Evolutionary conservation across 1,140 invertebrate species (phyloP).

Genomic region (Drosophila burlai): DNA sequence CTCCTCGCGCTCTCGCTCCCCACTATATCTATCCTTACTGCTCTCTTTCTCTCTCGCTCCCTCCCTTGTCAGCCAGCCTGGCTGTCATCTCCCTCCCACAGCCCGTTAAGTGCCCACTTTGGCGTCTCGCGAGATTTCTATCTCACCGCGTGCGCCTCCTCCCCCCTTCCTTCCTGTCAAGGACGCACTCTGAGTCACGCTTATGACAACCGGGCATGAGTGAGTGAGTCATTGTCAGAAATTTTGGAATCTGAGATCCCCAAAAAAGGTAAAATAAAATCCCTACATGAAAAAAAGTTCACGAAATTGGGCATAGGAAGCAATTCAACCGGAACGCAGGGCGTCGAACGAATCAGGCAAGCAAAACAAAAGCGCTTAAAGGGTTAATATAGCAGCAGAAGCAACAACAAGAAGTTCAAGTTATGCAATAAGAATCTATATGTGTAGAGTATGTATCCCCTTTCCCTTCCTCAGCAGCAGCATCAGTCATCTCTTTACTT

Average conservation of each 20-base stretch:
- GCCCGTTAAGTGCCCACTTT: conserved; percentile 47
- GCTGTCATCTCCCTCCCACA: conserved; percentile 3
- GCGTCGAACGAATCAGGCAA: conserved; percentile 13
- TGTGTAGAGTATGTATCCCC: not conserved
- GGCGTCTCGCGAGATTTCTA: conserved; percentile 60
- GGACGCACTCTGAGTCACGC: conserved; percentile 63
- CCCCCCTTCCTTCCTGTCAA: conserved; percentile 17
- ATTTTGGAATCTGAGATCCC: conserved; percentile 11
- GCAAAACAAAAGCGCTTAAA: conserved; percentile 26
- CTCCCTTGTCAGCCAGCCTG: not conserved
- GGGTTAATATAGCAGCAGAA: not conserved
- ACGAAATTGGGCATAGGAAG: conserved; percentile 27
- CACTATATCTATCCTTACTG: too few species aligned
- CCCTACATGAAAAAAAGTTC: not conserved
- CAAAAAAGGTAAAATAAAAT: not conserved
- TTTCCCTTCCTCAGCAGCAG: not conserved
- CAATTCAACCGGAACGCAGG: conserved; percentile 14
- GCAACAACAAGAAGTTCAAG: not conserved
- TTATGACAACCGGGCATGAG: conserved; percentile 18
- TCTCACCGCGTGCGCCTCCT: conserved; percentile 5
- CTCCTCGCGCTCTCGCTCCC: not conserved
- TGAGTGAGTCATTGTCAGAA: conserved; percentile 47
- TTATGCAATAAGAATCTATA: conserved; percentile 28
- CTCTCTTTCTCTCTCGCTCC: not conserved
- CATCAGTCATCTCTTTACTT: conserved; percentile 6